Evolutionary conservation across 35 echinoderm and acorn worm genomes (phyloP), one percentile per base, ranked within the genome.

Genomic region (Apostichopus japonicus): DNA sequence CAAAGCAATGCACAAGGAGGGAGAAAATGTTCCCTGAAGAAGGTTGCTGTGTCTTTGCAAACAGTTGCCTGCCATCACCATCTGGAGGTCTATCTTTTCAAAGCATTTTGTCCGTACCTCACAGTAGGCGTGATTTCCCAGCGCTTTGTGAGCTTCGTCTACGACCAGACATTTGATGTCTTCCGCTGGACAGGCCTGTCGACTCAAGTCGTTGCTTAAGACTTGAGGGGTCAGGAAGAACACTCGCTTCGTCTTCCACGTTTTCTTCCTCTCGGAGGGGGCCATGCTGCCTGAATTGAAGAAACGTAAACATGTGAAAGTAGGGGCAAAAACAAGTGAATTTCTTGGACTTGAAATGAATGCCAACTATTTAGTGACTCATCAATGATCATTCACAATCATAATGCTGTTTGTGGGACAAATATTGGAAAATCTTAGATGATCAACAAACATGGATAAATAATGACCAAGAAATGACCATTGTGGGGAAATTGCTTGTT

Each of bases 181-280:
- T 19, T 67, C 65, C 8, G 93, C 92, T 70, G 95, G 97, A 55
- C 93, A 95, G 11, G 95, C 92, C 71, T 89, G 86, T 27, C 95
- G 19, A 73, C 92, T 96, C 13, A 99, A 75, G 67, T 99, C 95
- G 92, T 99, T 99, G 78, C 92, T 99, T 91, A 99, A 51, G 54
- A 96, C 97, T 90, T 99, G 97, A 33, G 97, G 97, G 14, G 97
- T 99, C 77, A 99, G 84, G 80, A 99, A 99, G 86, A 99, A 99
- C 9, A 99, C 93, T 56, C 97, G 87, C 55, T 93, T 92, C 22
- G 17, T 23, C 54, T 93, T 58, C 97, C 97, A 99, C 16, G 72
- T 78, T 83, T 90, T 93, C 61, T 90, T 94, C 56, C 97, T 94
- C 23, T 94, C 93, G 14, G 79, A 14, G 17, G 97, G 95, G 53